Evolutionary conservation across 1,140 invertebrate species (phyloP), one percentile per base, ranked within the genome.

Genomic region (Drosophila grimshawi): DNA sequence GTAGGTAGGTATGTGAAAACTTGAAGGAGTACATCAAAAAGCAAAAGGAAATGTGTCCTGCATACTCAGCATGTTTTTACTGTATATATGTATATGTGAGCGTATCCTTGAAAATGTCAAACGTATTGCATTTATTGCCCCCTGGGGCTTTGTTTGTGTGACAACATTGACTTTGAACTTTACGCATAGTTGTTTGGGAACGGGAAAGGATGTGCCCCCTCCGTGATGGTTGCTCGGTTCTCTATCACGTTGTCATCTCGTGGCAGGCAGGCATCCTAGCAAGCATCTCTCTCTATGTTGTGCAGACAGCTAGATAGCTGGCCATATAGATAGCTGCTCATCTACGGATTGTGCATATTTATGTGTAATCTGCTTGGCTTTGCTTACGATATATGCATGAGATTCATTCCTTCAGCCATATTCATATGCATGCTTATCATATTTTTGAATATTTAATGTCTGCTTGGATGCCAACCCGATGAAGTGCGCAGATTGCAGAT

Each of bases 361-460:
- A 76, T 82, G 60, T 61, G 63, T 55, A 60, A 76, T 80, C 69
- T 81, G 68, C 41, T 35, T 53, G 56, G 59, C 60, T 77, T 70
- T 49, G 49, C 19, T 51, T 52, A 67, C 56, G 78, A 86, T 81
- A 81, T 79, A 86, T 77, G 71, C 79, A 88, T 76, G 71, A 79
- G 71, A 60, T 61, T 78, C 65, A 41, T 56, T 8, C 48, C 71
- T 41, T 57, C 53, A 68, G 3, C 4, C 48, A 55, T 72, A 72
- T 69, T 78, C 74, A 72, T 82, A 61, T 81, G 79, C 61, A 72
- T 71, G 64, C 78, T 81, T 78, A 79, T 86, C 76, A 86, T 86
- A 86, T 86, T 81, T 86, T 81, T 78, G 81, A 75, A 86, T 82
- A 86, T 53, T 35, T 37, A 79, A 79, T 80, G 10, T 43, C 0